phyloP scores from a whole-genome alignment of 2,888 invertebrate species.

The Trichacis sp. region DNA sequence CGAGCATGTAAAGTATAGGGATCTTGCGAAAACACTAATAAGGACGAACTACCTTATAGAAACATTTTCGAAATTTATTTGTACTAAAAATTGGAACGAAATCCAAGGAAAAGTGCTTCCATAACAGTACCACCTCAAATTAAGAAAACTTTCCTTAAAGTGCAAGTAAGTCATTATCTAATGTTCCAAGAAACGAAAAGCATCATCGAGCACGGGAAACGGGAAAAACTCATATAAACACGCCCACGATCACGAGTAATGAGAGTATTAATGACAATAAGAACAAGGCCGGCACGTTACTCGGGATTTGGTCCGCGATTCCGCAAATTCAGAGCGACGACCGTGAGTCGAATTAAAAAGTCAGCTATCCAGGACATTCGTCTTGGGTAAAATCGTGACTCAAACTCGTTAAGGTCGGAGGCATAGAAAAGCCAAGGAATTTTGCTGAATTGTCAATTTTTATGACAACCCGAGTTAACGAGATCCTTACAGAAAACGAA shows the following conservation, averaged over 20 bases:
- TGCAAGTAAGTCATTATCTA: too few species aligned
- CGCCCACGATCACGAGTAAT: neutral
- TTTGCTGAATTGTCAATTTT: neutral
- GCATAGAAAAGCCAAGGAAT: constrained; percentile 17
- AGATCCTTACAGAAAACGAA: neutral
- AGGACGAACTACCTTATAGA: too few species aligned
- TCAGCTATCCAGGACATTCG: constrained; percentile 23
- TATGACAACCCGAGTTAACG: neutral
- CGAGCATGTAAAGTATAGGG: too few species aligned
- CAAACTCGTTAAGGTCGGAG: constrained; percentile 30
- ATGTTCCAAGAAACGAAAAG: too few species aligned
- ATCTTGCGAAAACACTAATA: too few species aligned
- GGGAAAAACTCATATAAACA: too few species aligned
- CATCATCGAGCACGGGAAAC: too few species aligned
- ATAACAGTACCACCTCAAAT: too few species aligned
- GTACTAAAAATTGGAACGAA: too few species aligned
- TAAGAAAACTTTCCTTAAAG: too few species aligned
- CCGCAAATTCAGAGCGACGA: constrained; percentile 15
- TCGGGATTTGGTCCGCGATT: constrained; percentile 8
- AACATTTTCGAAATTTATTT: too few species aligned
- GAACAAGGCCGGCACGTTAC: neutral
- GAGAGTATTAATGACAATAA: neutral
- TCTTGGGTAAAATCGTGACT: constrained; percentile 21
- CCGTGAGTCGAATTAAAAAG: constrained; percentile 34
- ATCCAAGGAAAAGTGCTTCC: too few species aligned